Evolutionary conservation across 1,140 invertebrate species (phyloP).

Genomic region (Drosophila nebulosa): DNA sequence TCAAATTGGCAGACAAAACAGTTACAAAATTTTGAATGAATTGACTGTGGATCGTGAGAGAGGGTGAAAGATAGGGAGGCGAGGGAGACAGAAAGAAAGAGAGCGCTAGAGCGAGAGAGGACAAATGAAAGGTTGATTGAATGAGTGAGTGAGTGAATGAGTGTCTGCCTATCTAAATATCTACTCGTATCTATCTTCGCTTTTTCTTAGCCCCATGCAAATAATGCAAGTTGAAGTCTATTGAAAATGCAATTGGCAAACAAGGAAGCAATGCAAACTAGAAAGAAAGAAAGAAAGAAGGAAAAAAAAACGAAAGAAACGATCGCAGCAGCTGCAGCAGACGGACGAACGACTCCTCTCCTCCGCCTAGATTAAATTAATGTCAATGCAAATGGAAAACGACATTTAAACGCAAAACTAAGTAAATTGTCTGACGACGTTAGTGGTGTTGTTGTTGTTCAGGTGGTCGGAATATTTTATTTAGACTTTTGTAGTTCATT

Average conservation of each 20-base stretch:
- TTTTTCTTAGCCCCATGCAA: slow-evolving; percentile 37
- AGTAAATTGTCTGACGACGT: slow-evolving; percentile 7
- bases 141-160: slow-evolving; percentile 34
- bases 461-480: background rate
- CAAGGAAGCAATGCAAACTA: slow-evolving; percentile 50
- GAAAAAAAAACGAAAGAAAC: slow-evolving; percentile 39
- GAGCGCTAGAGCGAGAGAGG: background rate
- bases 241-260: slow-evolving; percentile 67
- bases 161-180: slow-evolving; percentile 19
- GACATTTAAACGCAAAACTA: slow-evolving; percentile 39
- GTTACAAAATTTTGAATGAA: slow-evolving; percentile 50
- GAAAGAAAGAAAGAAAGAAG: slow-evolving; percentile 12
- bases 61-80: background rate
- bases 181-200: slow-evolving; percentile 11
- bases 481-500: background rate
- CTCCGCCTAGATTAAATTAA: slow-evolving; percentile 38
- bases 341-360: too few species aligned
- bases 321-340: slow-evolving; percentile 22
- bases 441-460: background rate
- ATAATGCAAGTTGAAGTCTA: slow-evolving; percentile 42
- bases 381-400: slow-evolving; percentile 59
- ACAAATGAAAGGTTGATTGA: slow-evolving; percentile 6
- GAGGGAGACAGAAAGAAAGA: background rate
- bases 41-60: slow-evolving; percentile 10
- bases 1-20: slow-evolving; percentile 57